Base-by-base conservation (phyloP, 2,888 invertebrate genomes). In the Chydorus sphaericus region DNA sequence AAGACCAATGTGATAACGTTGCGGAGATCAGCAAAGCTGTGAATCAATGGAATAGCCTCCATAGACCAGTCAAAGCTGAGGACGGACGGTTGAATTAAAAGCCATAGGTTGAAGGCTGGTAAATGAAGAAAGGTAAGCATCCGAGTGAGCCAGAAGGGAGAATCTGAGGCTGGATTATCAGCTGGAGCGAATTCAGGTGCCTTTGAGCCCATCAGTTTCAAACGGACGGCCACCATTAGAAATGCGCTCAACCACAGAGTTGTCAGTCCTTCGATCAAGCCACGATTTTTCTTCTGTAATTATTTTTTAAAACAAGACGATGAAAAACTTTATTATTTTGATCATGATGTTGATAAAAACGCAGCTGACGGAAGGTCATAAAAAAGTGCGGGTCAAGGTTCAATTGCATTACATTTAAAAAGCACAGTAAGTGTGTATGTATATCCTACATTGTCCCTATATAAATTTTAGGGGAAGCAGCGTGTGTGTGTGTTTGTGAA, bases 41-140 rank as follows among this genome's bases (percentile, higher is more conserved):
- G 66, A 10, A 75, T 63, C 38, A 73, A 64, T 18, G 73, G 71
- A 55, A 75, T 68, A 14, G 73, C 68, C 28, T 71, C 70, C 73
- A 75, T 74, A 18, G 73, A 74, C 75, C 75, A 75, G 63, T 75
- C 75, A 65, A 74, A 75, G 60, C 73, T 72, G 33, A 75, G 67
- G 61, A 67, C 66, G 55, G 64, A 60, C 1, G 75, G 75, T 62
- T 66, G 71, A 14, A 73, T 59, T 23, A 75, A 63, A 39, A 75
- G 65, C 66, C 68, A 67, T 52, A 73, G 65, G 61, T 75, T 74
- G 58, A 70, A 65, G 5, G 69, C 65, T 3, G 74, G 74, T 36
- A 75, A 66, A 59, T 70, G 71, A 48, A 69, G 61, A 61, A 71
- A 75, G 30, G 75, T 75, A 28, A 74, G 62, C 4, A 67, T 62